A percentile compares a stretch with the other conserved stretches of the same genome.
Conservation (phyloP, 2,888 invertebrate genomes). For the Sisyra terminalis region DNA sequence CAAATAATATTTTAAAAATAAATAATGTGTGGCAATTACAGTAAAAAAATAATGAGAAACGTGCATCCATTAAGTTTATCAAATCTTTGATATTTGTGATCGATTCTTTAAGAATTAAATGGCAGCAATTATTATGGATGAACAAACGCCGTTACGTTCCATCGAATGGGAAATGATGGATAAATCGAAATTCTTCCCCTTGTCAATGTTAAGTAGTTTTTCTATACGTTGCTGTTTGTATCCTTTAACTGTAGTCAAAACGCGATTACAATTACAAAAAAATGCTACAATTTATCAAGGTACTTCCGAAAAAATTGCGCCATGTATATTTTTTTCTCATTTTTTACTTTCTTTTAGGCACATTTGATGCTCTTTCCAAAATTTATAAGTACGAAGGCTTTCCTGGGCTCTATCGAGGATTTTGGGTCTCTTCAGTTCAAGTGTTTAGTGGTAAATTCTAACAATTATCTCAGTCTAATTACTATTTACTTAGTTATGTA, state of each 20-base stretch:
- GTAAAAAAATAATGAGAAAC: too few relatives aligned
- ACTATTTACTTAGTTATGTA: constrained; percentile 9
- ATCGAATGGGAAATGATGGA: constrained; percentile 99
- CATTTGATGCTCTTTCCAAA: constrained; percentile 77
- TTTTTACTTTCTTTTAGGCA: constrained; percentile 30
- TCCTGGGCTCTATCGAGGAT: constrained; percentile 80
- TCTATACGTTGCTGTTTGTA: constrained; percentile 64
- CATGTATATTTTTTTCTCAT: constrained; percentile 4
- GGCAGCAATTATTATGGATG: constrained; percentile 30
- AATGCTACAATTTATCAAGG: constrained; percentile 70
- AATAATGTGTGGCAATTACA: too few relatives aligned
- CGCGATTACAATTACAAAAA: constrained; percentile 78
- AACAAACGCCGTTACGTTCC: constrained; percentile 48
- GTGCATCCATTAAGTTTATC: too few relatives aligned
- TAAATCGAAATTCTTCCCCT: constrained; percentile 80
- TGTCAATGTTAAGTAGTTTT: constrained; percentile 80
- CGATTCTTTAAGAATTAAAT: background rate
- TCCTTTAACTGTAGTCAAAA: constrained; percentile 86
- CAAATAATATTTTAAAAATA: too few relatives aligned
- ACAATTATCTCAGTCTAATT: background rate
- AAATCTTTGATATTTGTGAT: too few relatives aligned
- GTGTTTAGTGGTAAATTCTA: constrained; percentile 25
- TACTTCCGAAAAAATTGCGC: constrained; percentile 16
- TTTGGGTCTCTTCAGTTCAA: constrained; percentile 81
- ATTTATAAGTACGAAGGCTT: constrained; percentile 74